phyloP scores from a whole-genome alignment of 1,140 invertebrate genomes.

The Vanessa tameamea region DNA sequence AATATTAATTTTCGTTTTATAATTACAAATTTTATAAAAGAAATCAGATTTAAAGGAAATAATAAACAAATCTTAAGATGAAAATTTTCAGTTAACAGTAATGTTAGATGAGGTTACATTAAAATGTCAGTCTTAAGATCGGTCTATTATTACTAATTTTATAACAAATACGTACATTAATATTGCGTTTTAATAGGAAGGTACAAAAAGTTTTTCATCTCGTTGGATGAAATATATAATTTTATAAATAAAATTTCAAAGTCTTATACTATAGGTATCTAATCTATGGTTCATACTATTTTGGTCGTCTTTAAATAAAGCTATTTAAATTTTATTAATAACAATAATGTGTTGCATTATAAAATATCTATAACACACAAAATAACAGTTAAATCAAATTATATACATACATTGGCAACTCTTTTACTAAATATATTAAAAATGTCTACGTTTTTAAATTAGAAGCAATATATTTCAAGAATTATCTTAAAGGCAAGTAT shows the following conservation, averaged over 20 bases:
- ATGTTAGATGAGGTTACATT: slow-evolving; percentile 25
- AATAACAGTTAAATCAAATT: slow-evolving; percentile 12
- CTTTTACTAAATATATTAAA: slow-evolving; percentile 12
- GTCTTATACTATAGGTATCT: slow-evolving; percentile 34
- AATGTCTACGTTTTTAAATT: slow-evolving; percentile 11
- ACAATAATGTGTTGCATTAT: slow-evolving; percentile 2
- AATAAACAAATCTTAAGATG: slow-evolving; percentile 72
- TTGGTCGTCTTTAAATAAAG: slow-evolving; percentile 38
- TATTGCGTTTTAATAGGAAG: slow-evolving; percentile 44
- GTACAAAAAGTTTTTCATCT: slow-evolving; percentile 26
- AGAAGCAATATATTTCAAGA: slow-evolving; percentile 24
- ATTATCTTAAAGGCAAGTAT: not conserved
- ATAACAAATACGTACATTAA: slow-evolving; percentile 40
- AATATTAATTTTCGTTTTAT: no score
- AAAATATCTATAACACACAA: not conserved
- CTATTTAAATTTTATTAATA: slow-evolving; percentile 15
- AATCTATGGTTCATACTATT: slow-evolving; percentile 35
- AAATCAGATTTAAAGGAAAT: slow-evolving; percentile 37
- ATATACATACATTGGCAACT: slow-evolving; percentile 4
- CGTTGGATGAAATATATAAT: not conserved
- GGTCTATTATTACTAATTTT: slow-evolving; percentile 62
- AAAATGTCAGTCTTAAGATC: slow-evolving; percentile 68
- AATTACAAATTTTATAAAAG: not conserved
- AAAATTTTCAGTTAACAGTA: slow-evolving; percentile 23
- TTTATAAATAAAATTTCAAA: slow-evolving; percentile 23